These are phyloP conservation scores for Himalopsyche tibetana DNA, from an alignment of 2,888 invertebrate genomes.

Conservation along the genomic window DNA sequence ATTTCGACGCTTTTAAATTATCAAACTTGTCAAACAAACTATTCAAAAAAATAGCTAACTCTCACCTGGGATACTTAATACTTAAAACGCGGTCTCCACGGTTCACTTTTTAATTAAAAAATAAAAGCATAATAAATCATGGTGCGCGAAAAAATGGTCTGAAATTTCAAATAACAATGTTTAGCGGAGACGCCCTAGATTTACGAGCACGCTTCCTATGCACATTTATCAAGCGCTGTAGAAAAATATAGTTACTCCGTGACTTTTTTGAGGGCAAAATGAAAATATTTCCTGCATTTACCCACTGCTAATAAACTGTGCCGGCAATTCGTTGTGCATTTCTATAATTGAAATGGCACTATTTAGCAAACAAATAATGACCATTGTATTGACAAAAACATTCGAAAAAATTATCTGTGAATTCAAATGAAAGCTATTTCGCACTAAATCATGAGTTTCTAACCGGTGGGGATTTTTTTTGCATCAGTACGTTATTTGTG, in stretches of 20 bases:
- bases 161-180: conserved; percentile 30
- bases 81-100: background rate
- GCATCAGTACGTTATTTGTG: too few species aligned
- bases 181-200: conserved; percentile 15
- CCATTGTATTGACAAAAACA: too few species aligned
- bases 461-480: too few species aligned
- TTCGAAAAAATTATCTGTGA: too few species aligned
- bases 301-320: too few species aligned
- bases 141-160: conserved; percentile 13
- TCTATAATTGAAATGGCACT: too few species aligned
- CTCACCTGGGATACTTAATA: conserved; percentile 12
- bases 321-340: too few species aligned
- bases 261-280: conserved; percentile 10
- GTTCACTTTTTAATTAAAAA: conserved; percentile 1
- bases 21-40: conserved; percentile 10
- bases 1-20: background rate
- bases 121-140: conserved; percentile 30
- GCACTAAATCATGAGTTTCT: too few species aligned
- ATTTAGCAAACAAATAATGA: too few species aligned
- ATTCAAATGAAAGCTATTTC: too few species aligned
- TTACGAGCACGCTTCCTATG: conserved; percentile 21
- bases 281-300: background rate
- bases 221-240: conserved; percentile 22
- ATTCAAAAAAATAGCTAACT: conserved; percentile 3
- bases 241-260: conserved; percentile 26